These are phyloP conservation scores for Bovichtus diacanthus DNA, from an alignment of 2,797 vertebrate genomes.

Conservation along the genomic window DNA sequence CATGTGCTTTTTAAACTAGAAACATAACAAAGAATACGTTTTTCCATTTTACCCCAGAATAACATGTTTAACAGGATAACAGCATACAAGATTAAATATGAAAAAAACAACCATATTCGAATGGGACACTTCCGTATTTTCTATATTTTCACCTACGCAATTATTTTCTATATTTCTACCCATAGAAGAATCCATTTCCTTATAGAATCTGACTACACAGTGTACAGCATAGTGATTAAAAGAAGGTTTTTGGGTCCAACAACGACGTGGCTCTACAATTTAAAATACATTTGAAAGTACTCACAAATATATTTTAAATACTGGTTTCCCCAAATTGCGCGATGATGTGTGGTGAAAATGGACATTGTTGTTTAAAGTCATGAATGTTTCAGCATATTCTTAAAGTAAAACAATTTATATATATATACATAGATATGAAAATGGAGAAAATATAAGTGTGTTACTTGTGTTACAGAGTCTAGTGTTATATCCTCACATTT, in stretches of 20 bases:
- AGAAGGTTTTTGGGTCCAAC: background rate
- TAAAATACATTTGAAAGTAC: constrained; percentile 2
- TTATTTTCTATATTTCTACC: background rate
- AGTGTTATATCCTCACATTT: background rate
- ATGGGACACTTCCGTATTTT: background rate
- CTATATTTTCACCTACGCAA: background rate
- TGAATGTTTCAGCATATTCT: constrained; percentile 55
- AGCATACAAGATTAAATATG: background rate
- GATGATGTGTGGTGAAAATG: background rate
- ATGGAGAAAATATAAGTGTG: background rate
- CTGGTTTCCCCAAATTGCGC: constrained; percentile 27
- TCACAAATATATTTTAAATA: constrained; percentile 5
- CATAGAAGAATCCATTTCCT: background rate
- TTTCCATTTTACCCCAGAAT: background rate
- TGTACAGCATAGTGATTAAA: background rate
- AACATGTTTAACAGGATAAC: background rate
- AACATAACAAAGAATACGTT: background rate
- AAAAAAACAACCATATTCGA: background rate
- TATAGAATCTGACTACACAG: background rate
- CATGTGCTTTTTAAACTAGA: constrained; percentile 13
- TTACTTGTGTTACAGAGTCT: background rate
- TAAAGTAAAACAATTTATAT: too few relatives aligned
- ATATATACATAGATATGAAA: background rate
- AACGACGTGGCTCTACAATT: background rate
- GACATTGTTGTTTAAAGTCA: constrained; percentile 29